phyloP scores from a whole-genome alignment of 2,797 vertebrate genomes.

The Phalanger gymnotis region DNA sequence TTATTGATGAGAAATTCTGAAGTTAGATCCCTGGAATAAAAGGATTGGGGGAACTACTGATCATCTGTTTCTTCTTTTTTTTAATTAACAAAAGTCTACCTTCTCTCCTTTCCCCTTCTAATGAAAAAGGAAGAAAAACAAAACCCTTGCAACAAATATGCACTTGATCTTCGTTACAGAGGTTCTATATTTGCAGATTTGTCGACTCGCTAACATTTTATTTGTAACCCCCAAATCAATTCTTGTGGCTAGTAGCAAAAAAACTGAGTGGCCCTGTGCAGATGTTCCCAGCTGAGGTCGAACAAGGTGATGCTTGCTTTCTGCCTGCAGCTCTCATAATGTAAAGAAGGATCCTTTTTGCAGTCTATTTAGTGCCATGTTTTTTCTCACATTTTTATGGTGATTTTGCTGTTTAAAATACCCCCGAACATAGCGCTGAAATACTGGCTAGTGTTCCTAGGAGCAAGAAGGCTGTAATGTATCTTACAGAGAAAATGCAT shows the following conservation, averaged over 20 bases:
- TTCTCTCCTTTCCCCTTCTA: not conserved
- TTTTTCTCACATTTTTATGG: not conserved
- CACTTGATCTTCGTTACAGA: not conserved
- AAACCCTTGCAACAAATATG: not conserved
- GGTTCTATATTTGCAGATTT: not conserved
- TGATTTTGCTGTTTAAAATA: not conserved
- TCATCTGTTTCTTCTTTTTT: not conserved
- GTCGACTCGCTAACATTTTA: not conserved
- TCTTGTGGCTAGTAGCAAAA: not conserved
- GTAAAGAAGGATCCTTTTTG: not conserved
- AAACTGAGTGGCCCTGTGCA: not conserved
- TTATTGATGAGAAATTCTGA: not conserved
- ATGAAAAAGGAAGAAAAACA: not conserved
- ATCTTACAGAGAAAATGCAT: not conserved
- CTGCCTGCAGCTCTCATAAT: not conserved
- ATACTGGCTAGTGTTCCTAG: not conserved
- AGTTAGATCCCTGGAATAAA: not conserved
- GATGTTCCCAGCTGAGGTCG: not conserved
- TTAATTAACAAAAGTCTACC: not conserved
- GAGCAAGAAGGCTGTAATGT: not conserved
- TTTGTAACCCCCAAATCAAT: not conserved
- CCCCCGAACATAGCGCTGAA: not conserved
- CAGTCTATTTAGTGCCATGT: not conserved
- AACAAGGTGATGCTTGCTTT: not conserved
- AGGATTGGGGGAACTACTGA: not conserved